Evolutionary conservation across 2,888 invertebrate species (phyloP), one percentile per base, ranked within the genome.

Genomic region (Fabriciana adippe): DNA sequence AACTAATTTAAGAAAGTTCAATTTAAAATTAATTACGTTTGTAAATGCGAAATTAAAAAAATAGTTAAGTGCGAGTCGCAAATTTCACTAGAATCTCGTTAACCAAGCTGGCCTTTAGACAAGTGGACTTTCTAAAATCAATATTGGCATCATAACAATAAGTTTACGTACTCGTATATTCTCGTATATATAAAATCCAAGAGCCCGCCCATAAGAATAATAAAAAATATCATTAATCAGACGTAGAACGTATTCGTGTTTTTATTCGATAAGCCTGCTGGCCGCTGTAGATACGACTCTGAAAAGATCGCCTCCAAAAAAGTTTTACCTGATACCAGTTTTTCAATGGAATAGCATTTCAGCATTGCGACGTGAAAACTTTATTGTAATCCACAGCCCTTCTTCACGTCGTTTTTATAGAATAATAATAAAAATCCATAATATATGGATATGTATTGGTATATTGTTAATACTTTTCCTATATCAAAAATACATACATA

Each of bases 241-340:
- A 41, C 35, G 11, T 41, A 41, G 35, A 41, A 11, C 2, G 6
- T 6, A 18, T 57, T 45, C 41, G 45, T 13, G 18, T 41, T 45
- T 18, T 56, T 41, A 41, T 18, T 45, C 45, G 31, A 18, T 11
- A 41, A 56, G 14, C 54, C 45, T 21, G 14, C 56, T 15, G 45
- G 45, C n/a, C 48, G 50, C 35, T 35, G 35, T 41, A 41, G 35
- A 41, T 41, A 41, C 35, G 35, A 3, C 35, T 41, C 8, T 21
- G 21, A 45, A 45, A 56, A n/a, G 45, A 11, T 21, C 57, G 21
- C 45, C 45, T 57, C 21, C 21, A 57, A 57, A 57, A 57, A 18
- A 18, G 21, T 57, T 45, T 15, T 47, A 57, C 45, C 57, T 57
- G 57, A 21, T 57, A 57, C 47, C 47, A 57, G 21, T 45, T 45